Evolutionary conservation across 2,888 invertebrate genomes (phyloP).

Genomic region (Pycnomerus fuliginosus): DNA sequence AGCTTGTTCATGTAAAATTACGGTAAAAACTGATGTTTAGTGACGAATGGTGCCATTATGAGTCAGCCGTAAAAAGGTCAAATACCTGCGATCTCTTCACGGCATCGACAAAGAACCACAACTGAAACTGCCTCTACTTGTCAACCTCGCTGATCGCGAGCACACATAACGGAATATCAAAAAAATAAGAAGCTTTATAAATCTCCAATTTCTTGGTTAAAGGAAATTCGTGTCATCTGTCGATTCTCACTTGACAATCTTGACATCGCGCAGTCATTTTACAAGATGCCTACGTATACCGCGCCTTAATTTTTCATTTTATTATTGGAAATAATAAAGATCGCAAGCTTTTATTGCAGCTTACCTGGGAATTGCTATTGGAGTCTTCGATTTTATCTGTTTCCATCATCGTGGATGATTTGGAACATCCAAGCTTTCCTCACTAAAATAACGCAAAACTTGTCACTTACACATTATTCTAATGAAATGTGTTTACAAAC

Average conservation of each 20-base stretch:
- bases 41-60: conserved; percentile 17
- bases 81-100: conserved; percentile 15
- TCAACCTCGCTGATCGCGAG: conserved; percentile 5
- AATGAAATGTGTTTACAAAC: not conserved
- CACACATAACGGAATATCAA: conserved; percentile 10
- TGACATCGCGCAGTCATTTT: conserved; percentile 6
- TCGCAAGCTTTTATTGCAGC: not conserved
- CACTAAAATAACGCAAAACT: conserved; percentile 10
- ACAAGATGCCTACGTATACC: too few relatives aligned
- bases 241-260: conserved; percentile 3
- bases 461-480: conserved; percentile 15
- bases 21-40: too few relatives aligned
- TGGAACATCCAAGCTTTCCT: conserved; percentile 20
- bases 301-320: not conserved
- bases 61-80: conserved; percentile 16
- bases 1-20: too few relatives aligned
- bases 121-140: conserved; percentile 1
- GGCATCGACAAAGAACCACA: conserved; percentile 16
- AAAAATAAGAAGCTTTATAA: conserved; percentile 8
- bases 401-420: conserved; percentile 79
- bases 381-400: conserved; percentile 87
- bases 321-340: not conserved
- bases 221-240: conserved; percentile 5
- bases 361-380: conserved; percentile 67
- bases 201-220: not conserved